Percentiles rank a stretch among this genome's conserved stretches.
Conservation (phyloP, 2,888 invertebrate species). For the Cryptosula pallasiana region DNA sequence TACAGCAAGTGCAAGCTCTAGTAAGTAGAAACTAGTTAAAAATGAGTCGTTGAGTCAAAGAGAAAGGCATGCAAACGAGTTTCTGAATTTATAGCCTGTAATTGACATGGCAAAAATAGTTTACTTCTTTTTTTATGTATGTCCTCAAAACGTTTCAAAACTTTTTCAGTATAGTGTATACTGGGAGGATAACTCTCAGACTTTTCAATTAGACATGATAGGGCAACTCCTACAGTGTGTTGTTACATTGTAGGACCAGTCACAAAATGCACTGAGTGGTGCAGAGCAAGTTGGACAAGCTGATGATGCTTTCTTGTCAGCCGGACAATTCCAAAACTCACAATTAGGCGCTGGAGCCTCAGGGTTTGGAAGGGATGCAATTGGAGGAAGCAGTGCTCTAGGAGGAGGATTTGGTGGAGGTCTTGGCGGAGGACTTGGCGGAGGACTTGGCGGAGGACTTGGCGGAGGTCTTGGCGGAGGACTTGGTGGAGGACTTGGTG, state of each 20-base stretch:
- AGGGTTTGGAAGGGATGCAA: neutral
- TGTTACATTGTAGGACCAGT: neutral
- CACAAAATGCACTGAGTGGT: neutral
- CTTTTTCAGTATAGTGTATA: too few species aligned
- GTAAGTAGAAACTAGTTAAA: too few species aligned
- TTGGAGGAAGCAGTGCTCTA: neutral
- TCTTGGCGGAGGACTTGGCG: neutral
- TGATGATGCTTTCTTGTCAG: neutral
- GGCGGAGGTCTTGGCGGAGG: slow-evolving; percentile 14
- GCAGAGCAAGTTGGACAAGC: neutral
- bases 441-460: neutral
- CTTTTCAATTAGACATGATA: too few species aligned
- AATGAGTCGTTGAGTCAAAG: too few species aligned
- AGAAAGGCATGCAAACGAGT: too few species aligned
- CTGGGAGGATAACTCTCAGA: too few species aligned
- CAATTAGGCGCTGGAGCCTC: neutral
- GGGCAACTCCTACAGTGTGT: too few species aligned
- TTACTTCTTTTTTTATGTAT: too few species aligned
- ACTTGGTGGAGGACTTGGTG: slow-evolving; percentile 10
- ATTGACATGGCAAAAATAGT: too few species aligned
- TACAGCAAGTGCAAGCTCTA: neutral
- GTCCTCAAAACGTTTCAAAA: too few species aligned
- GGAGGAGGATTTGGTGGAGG: neutral
- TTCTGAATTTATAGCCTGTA: too few species aligned
- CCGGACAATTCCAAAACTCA: neutral